Percentiles rank a stretch among this genome's conserved stretches.
Evolutionary conservation across 2,888 invertebrate species (phyloP).

Genomic region (Ochlodes sylvanus): DNA sequence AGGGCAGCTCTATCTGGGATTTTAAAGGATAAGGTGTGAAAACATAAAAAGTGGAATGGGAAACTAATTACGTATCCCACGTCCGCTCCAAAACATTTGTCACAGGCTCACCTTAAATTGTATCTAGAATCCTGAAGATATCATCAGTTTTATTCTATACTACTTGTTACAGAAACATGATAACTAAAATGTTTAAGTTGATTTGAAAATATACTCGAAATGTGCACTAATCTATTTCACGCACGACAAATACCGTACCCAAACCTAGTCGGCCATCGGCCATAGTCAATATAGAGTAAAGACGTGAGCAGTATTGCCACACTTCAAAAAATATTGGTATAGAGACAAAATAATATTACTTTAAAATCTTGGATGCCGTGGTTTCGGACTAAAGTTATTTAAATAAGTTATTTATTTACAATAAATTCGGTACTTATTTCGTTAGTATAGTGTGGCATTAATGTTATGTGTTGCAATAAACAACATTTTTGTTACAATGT

Average conservation of each 20-base stretch:
- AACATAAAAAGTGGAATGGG: constrained; percentile 71
- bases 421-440: too few relatives aligned
- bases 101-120: constrained; percentile 57
- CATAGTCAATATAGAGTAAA: constrained; percentile 34
- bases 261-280: constrained; percentile 52
- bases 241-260: constrained; percentile 64
- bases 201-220: constrained; percentile 60
- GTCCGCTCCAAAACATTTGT: constrained; percentile 52
- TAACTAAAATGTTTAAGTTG: constrained; percentile 51
- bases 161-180: constrained; percentile 56
- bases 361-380: too few relatives aligned
- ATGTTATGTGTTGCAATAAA: too few relatives aligned
- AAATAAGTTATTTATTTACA: too few relatives aligned
- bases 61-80: constrained; percentile 69
- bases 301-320: constrained; percentile 4
- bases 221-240: constrained; percentile 63
- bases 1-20: constrained; percentile 62
- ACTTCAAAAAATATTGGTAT: too few relatives aligned
- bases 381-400: too few relatives aligned
- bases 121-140: constrained; percentile 47
- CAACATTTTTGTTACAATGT: too few relatives aligned
- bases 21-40: constrained; percentile 65
- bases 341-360: too few relatives aligned
- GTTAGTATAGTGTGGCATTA: too few relatives aligned
- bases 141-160: constrained; percentile 53